A percentile compares a stretch with the other conserved stretches of the same genome.
These are phyloP conservation scores for Peromyscus leucopus DNA, from an alignment of 2,113 vertebrate species.

Conservation along the genomic window DNA sequence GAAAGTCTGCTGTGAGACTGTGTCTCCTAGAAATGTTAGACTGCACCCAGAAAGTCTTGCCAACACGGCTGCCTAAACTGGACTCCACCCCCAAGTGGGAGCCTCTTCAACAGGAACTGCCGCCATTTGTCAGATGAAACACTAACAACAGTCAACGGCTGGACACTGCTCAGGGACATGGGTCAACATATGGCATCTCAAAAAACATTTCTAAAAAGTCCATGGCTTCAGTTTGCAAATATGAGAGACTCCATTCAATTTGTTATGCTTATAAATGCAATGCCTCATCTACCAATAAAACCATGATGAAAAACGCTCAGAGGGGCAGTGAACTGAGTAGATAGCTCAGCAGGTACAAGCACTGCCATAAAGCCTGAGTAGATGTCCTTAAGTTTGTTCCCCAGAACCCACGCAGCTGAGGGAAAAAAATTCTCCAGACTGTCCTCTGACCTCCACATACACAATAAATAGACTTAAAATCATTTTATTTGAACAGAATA, in stretches of 20 bases:
- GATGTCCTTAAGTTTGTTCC: background rate
- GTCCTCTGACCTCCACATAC: background rate
- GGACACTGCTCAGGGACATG: background rate
- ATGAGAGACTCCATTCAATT: slow-evolving; percentile 1
- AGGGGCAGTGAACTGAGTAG: background rate
- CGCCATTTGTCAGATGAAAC: background rate
- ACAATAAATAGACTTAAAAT: background rate
- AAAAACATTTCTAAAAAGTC: background rate
- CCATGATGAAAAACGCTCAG: background rate
- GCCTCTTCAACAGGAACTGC: background rate
- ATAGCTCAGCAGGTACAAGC: background rate
- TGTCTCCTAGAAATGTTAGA: background rate
- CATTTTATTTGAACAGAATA: background rate
- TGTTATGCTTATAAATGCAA: background rate
- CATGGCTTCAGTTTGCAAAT: slow-evolving; percentile 10
- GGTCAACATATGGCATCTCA: background rate
- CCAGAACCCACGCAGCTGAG: background rate
- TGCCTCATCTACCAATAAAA: background rate
- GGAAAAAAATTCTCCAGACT: background rate
- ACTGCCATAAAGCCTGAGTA: background rate
- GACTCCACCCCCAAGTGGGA: background rate
- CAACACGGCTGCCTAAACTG: background rate
- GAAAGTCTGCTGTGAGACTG: slow-evolving; percentile 12
- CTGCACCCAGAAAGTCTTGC: background rate
- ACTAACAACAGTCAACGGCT: background rate